phyloP scores from a whole-genome alignment of 2,797 vertebrate genomes.

The Melanotaenia maccullochi region DNA sequence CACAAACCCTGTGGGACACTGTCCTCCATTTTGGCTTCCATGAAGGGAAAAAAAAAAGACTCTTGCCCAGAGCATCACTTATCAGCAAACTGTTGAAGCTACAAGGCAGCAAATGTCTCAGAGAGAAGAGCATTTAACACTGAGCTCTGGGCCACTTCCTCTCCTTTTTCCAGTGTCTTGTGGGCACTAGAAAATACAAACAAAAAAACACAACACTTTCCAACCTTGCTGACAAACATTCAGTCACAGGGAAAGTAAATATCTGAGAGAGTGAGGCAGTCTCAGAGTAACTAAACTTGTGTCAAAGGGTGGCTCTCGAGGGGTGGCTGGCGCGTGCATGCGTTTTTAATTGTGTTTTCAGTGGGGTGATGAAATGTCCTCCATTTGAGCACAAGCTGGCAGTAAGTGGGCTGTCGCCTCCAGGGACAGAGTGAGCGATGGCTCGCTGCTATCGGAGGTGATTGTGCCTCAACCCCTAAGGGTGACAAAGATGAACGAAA shows the following conservation, averaged over 20 bases:
- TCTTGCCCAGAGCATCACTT: constrained; percentile 43
- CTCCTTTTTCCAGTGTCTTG: constrained; percentile 39
- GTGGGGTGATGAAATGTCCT: constrained; percentile 75
- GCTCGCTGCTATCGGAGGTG: constrained; percentile 67
- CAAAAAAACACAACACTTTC: constrained; percentile 28
- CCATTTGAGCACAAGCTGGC: constrained; percentile 71
- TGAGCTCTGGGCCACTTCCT: constrained; percentile 42
- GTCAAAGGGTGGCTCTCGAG: constrained; percentile 29
- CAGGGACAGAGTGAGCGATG: constrained; percentile 77
- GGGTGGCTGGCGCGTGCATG: constrained; percentile 27
- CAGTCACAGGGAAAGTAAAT: constrained; percentile 62
- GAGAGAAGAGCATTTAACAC: constrained; percentile 35
- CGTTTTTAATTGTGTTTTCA: constrained; percentile 79
- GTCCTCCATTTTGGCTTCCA: constrained; percentile 50
- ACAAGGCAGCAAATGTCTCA: constrained; percentile 41
- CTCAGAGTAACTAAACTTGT: constrained; percentile 60
- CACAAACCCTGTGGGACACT: constrained; percentile 18
- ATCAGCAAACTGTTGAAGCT: constrained; percentile 58
- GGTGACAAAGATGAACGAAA: constrained; percentile 69
- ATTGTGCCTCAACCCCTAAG: constrained; percentile 71
- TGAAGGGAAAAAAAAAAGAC: constrained; percentile 21
- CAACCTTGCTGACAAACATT: constrained; percentile 58
- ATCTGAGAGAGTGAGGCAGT: constrained; percentile 48
- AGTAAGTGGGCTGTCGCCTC: constrained; percentile 79
- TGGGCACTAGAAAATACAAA: constrained; percentile 24